These are phyloP conservation scores for Parauchenoglanis punctatus DNA, from an alignment of 2,797 vertebrate species.

Conservation along the genomic window DNA sequence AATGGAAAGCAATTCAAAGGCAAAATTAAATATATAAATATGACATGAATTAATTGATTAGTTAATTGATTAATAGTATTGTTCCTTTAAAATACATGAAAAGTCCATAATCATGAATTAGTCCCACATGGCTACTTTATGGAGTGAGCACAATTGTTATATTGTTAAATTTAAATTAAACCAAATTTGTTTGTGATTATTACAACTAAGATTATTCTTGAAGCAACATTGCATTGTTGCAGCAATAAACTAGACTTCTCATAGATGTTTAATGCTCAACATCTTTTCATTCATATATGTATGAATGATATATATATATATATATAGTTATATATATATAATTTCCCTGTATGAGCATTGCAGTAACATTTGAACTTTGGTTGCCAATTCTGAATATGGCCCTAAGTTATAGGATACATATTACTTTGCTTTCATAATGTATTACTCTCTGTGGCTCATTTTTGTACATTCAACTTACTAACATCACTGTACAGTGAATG, in stretches of 20 bases:
- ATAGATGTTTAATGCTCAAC: neutral
- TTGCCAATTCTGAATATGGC: neutral
- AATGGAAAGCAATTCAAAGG: neutral
- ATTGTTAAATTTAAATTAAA: neutral
- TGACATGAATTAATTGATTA: neutral
- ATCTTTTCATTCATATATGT: neutral
- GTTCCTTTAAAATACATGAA: neutral
- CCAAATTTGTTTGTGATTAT: neutral
- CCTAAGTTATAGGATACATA: neutral
- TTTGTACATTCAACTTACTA: conserved; percentile 20
- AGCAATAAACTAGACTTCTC: neutral
- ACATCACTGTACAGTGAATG: neutral
- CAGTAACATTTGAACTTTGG: neutral
- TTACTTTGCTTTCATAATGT: neutral
- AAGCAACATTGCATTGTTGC: neutral
- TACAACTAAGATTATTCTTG: neutral
- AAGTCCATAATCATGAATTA: neutral
- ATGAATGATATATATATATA: neutral
- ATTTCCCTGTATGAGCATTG: neutral
- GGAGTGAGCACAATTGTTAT: neutral
- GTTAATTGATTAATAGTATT: neutral
- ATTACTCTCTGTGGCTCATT: neutral
- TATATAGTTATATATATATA: too few species aligned
- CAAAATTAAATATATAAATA: neutral
- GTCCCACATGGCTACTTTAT: too few species aligned